Conservation (phyloP, 2,113 vertebrate genomes). For the Thryonomys swinderianus region DNA sequence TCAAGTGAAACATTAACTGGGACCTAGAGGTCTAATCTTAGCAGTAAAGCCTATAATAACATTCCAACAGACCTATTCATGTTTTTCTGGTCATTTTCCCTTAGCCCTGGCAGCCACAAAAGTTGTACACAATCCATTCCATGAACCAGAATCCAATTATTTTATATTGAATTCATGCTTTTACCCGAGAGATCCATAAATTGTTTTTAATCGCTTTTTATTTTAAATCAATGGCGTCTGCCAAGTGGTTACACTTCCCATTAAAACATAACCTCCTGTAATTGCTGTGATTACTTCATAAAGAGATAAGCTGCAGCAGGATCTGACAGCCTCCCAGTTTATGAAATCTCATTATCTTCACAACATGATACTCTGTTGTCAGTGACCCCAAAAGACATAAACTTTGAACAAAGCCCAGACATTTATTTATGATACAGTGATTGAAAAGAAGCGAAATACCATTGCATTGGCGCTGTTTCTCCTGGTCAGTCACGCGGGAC, state of each 20-base stretch:
- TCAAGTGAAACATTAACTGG: constrained; percentile 44
- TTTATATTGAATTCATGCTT: constrained; percentile 64
- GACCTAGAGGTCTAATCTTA: constrained; percentile 37
- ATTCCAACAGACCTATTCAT: background rate
- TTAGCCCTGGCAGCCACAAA: background rate
- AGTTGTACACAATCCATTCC: background rate
- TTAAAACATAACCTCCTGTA: constrained; percentile 54
- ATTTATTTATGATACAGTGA: constrained; percentile 38
- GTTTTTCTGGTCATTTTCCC: background rate
- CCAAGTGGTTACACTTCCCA: constrained; percentile 52
- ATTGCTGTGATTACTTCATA: constrained; percentile 64
- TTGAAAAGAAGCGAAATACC: constrained; percentile 5
- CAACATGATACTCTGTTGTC: constrained; percentile 56
- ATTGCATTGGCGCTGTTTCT: background rate
- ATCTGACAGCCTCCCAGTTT: constrained; percentile 22
- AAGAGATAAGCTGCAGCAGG: constrained; percentile 35
- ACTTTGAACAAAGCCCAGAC: constrained; percentile 62
- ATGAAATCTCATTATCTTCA: constrained; percentile 68
- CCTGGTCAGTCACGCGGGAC: background rate
- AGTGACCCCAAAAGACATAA: constrained; percentile 41
- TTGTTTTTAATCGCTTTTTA: constrained; percentile 74
- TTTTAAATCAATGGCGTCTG: constrained; percentile 70
- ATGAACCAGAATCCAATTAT: constrained; percentile 65
- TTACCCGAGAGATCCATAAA: constrained; percentile 56
- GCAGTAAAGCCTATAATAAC: constrained; percentile 18